Percentiles rank a stretch among this genome's conserved stretches.
phyloP scores from a whole-genome alignment of 1,140 invertebrate genomes.

The Saccostrea glomerata region DNA sequence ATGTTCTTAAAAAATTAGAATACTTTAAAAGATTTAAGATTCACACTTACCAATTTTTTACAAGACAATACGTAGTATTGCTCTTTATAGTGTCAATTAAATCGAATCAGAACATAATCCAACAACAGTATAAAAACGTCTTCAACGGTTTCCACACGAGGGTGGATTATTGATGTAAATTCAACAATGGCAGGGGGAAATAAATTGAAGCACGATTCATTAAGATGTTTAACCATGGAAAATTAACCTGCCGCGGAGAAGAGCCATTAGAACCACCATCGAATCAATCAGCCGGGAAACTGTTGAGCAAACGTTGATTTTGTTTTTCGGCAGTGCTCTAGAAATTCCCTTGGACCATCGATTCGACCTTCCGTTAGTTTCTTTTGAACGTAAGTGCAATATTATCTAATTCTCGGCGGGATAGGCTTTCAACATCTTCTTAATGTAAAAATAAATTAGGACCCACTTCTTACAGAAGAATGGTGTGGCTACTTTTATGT shows the following conservation, averaged over 20 bases:
- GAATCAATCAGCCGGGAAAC: slow-evolving; percentile 22
- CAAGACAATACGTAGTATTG: not conserved
- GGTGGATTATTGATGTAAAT: slow-evolving; percentile 20
- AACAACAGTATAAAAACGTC: not conserved
- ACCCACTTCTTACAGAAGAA: not conserved
- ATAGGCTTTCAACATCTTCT: slow-evolving; percentile 31
- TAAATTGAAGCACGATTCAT: slow-evolving; percentile 38
- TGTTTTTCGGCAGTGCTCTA: slow-evolving; percentile 22
- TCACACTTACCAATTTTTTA: no score
- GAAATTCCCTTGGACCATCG: slow-evolving; percentile 15
- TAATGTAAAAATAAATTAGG: slow-evolving; percentile 4
- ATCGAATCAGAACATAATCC: not conserved
- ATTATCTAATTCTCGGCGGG: slow-evolving; percentile 29
- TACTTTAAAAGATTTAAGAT: no score
- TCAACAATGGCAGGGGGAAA: slow-evolving; percentile 19
- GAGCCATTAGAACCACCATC: not conserved
- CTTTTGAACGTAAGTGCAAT: slow-evolving; percentile 33
- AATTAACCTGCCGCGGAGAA: slow-evolving; percentile 9
- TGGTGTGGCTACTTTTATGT: not conserved
- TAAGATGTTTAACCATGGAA: slow-evolving; percentile 34
- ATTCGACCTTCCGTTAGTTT: slow-evolving; percentile 28
- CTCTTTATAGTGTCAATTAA: not conserved
- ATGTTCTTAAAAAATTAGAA: no score
- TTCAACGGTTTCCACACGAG: not conserved
- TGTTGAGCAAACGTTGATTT: slow-evolving; percentile 23